Evolutionary conservation across 2,888 invertebrate genomes (phyloP), one percentile per base, ranked within the genome.

Genomic region (Cylindroiulus punctatus): DNA sequence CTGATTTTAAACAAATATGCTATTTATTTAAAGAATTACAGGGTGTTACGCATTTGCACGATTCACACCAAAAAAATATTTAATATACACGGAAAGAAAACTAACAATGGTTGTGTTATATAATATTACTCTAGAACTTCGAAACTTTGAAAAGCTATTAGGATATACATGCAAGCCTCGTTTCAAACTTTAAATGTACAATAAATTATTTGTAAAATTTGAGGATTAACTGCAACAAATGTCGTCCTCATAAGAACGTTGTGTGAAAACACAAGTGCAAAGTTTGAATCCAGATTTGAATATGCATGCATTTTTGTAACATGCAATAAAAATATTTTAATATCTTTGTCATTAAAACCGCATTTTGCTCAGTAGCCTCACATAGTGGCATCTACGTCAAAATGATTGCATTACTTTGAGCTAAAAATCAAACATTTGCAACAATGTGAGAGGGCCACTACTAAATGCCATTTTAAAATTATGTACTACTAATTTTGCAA

Each of bases 1-100:
- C 57, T 57, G 57, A 57, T 57, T n/a, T 57, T 57, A n/a, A 57
- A 57, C 57, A 57, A 57, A 57, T 57, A 57, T n/a, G 57, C 57
- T 57, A 57, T 57, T 57, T 57, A 57, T 57, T 57, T 57, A n/a
- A 57, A 57, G n/a, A 57, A n/a, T 3, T 52, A 57, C 57, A 57
- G 19, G 19, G 57, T 57, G n/a, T n/a, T 57, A 57, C 57, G 57
- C 19, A 57, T 57, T 57, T 57, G 57, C 2, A 57, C 57, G n/a
- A 17, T 57, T 57, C 57, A 57, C 57, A n/a, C n/a, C 57, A 57
- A n/a, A 57, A 57, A n/a, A 57, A 42, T 42, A n/a, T 57, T 57
- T 2, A 57, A 57, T 57, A 57, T n/a, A 3, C 19, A 57, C 57
- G 57, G 19, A 57, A n/a, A 57, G 19, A 57, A 17, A 8, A 17